These are phyloP conservation scores for Liopterus haemorrhoidalis DNA, from an alignment of 2,888 invertebrate genomes.

Conservation along the genomic window DNA sequence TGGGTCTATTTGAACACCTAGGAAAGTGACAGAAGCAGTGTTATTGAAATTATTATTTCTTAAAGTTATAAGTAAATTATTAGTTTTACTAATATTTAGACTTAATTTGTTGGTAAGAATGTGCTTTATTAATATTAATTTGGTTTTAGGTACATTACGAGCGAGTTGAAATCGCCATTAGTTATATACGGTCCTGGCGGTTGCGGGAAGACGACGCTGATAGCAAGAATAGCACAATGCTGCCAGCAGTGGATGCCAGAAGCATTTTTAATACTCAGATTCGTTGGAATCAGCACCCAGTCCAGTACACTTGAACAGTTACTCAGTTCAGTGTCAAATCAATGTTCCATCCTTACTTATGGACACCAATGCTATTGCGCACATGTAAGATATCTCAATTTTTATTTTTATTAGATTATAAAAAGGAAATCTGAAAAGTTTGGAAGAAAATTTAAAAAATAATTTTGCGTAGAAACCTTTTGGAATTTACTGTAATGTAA, in stretches of 20 bases:
- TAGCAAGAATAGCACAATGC: conserved; percentile 65
- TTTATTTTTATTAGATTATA: conserved; percentile 1
- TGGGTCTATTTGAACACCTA: too few relatives aligned
- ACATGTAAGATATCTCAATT: conserved; percentile 48
- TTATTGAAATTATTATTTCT: too few relatives aligned
- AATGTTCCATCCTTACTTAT: conserved; percentile 64
- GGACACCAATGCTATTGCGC: conserved; percentile 60
- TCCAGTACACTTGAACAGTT: conserved; percentile 64
- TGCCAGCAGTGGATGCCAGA: conserved; percentile 61
- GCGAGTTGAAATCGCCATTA: conserved; percentile 58
- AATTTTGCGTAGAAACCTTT: too few relatives aligned
- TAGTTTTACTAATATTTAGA: too few relatives aligned
- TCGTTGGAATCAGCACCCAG: conserved; percentile 60
- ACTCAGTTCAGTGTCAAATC: conserved; percentile 69
- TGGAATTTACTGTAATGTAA: conserved; percentile 1
- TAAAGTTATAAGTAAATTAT: too few relatives aligned
- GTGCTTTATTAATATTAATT: too few relatives aligned
- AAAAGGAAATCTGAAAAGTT: too few relatives aligned
- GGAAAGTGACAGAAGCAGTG: too few relatives aligned
- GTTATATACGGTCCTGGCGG: conserved; percentile 74
- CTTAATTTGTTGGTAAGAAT: too few relatives aligned
- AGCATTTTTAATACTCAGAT: conserved; percentile 51
- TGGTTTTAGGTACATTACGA: conserved; percentile 56
- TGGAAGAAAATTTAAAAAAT: conserved; percentile 1
- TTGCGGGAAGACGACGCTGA: conserved; percentile 75